Evolutionary conservation across 2,888 invertebrate species (phyloP).

Genomic region (Euphydryas editha): DNA sequence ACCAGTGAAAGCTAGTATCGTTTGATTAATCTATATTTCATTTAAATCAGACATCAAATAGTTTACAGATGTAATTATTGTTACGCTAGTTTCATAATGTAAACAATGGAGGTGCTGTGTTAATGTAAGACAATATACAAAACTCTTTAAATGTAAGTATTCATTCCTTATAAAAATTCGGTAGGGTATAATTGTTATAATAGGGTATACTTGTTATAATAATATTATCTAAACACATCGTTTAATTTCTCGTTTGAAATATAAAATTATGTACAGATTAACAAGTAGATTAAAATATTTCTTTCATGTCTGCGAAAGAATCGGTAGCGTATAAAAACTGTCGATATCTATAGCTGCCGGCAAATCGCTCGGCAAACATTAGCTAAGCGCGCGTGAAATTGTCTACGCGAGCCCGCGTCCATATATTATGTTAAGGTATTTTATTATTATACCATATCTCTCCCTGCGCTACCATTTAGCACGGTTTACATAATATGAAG

Average conservation of each 20-base stretch:
- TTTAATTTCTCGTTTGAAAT: no score
- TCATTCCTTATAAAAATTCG: slow-evolving; percentile 14
- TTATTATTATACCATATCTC: slow-evolving; percentile 36
- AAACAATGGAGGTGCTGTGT: slow-evolving; percentile 54
- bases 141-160: slow-evolving; percentile 19
- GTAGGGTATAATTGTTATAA: no score
- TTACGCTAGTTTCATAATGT: slow-evolving; percentile 65
- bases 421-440: slow-evolving; percentile 57
- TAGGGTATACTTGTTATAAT: no score
- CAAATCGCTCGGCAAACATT: slow-evolving; percentile 77
- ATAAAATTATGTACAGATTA: not conserved
- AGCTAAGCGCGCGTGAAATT: slow-evolving; percentile 77
- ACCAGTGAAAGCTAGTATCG: slow-evolving; percentile 71
- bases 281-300: not conserved
- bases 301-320: slow-evolving; percentile 22
- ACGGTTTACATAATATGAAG: slow-evolving; percentile 16
- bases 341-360: slow-evolving; percentile 53
- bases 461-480: slow-evolving; percentile 14
- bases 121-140: slow-evolving; percentile 35
- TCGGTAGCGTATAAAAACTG: slow-evolving; percentile 41
- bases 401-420: slow-evolving; percentile 61
- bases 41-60: slow-evolving; percentile 75
- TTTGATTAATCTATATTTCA: slow-evolving; percentile 77
- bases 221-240: no score
- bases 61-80: slow-evolving; percentile 69